A percentile compares a stretch with the other conserved stretches of the same genome.
Evolutionary conservation across 2,888 invertebrate species (phyloP).

Genomic region (Drosophila imparisetae): DNA sequence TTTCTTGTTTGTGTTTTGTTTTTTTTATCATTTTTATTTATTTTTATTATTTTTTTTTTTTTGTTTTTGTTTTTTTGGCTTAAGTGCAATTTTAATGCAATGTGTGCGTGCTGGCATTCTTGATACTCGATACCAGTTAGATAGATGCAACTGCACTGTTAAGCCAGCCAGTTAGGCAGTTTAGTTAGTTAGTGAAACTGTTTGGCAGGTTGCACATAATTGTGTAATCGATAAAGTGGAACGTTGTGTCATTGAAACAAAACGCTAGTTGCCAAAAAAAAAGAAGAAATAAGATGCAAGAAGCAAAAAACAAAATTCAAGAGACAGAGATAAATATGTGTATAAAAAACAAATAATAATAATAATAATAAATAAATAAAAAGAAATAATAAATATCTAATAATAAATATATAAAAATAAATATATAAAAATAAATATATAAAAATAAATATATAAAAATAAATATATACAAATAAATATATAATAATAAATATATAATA

Average conservation of each 20-base stretch:
- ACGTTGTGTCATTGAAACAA: constrained; percentile 51
- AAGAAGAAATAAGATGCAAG: constrained; percentile 2
- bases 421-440: too few relatives aligned
- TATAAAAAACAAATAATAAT: too few relatives aligned
- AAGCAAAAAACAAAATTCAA: constrained; percentile 1
- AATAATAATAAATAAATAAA: too few relatives aligned
- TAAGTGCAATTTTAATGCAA: constrained; percentile 55
- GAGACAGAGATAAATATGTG: not conserved
- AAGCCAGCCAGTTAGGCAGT: constrained; percentile 22
- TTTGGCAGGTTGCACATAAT: constrained; percentile 58
- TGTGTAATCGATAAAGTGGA: constrained; percentile 64
- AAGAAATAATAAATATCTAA: too few relatives aligned
- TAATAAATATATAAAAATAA: too few relatives aligned
- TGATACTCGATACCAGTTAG: constrained; percentile 48
- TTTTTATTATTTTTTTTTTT: constrained; percentile 17
- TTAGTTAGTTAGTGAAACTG: constrained; percentile 43
- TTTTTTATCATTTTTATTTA: constrained; percentile 29
- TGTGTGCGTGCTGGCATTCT: constrained; percentile 61
- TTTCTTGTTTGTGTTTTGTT: constrained; percentile 29
- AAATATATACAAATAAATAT: too few relatives aligned
- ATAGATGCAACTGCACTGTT: constrained; percentile 45
- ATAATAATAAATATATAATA: too few relatives aligned
- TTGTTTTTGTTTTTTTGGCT: constrained; percentile 34
- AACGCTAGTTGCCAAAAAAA: constrained; percentile 3
- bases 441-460: too few relatives aligned